These are phyloP conservation scores for Acrossocheilus fasciatus DNA, from an alignment of 2,797 vertebrate genomes.

Conservation along the genomic window DNA sequence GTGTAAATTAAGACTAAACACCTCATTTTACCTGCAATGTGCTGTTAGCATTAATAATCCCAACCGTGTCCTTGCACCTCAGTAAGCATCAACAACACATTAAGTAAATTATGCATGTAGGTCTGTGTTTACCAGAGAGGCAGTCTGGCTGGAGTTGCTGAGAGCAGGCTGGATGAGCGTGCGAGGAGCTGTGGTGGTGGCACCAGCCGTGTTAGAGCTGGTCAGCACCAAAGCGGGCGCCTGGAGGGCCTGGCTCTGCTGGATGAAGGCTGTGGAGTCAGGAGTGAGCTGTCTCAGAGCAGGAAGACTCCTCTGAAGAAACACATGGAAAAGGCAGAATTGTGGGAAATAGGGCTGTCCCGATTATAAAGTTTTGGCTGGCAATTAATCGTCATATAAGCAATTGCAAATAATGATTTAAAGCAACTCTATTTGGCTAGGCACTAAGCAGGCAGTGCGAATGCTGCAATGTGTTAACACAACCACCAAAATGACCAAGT, in stretches of 20 bases:
- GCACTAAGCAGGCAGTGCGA: not conserved
- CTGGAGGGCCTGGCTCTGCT: constrained; percentile 92
- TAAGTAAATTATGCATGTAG: not conserved
- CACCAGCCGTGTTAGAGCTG: constrained; percentile 55
- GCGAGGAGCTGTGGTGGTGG: constrained; percentile 77
- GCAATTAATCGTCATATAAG: not conserved
- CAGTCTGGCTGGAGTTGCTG: constrained; percentile 84
- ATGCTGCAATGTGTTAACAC: not conserved
- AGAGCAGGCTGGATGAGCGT: constrained; percentile 87
- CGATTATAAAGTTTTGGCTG: not conserved
- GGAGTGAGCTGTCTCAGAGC: constrained; percentile 96
- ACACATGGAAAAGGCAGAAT: not conserved
- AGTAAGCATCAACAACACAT: not conserved
- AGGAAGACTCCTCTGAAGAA: constrained; percentile 92
- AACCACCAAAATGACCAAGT: not conserved
- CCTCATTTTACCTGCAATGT: not conserved
- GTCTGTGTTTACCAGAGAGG: constrained; percentile 82
- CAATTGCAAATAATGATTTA: not conserved
- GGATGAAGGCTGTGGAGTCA: constrained; percentile 95
- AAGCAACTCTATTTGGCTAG: not conserved
- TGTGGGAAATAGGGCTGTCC: not conserved
- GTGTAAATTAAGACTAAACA: constrained; percentile 11
- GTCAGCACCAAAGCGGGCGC: constrained; percentile 77
- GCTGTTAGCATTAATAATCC: not conserved
- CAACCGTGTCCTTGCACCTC: not conserved